A percentile compares a stretch with the other conserved stretches of the same genome.
Evolutionary conservation across 2,888 invertebrate species (phyloP).

Genomic region (Nomada goodeniana): DNA sequence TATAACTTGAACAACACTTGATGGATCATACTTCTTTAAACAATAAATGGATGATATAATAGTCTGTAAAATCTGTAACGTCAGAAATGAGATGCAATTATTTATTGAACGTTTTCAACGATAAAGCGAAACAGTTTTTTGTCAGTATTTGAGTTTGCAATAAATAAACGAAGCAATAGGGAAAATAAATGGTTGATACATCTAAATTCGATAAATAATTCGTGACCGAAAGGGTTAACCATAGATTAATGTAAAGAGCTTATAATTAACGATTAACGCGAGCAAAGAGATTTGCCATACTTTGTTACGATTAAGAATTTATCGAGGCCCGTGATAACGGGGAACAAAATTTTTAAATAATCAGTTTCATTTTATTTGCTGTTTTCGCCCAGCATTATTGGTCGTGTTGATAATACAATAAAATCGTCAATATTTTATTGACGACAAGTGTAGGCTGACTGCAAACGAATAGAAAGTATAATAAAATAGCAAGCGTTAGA

Average conservation of each 20-base stretch:
- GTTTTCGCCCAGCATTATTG: background rate
- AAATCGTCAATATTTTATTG: background rate
- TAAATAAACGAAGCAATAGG: too few species aligned
- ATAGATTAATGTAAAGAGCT: background rate
- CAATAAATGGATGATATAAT: too few species aligned
- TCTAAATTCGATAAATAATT: too few species aligned
- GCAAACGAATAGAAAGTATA: background rate
- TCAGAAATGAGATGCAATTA: background rate
- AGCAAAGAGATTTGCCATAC: constrained; percentile 2
- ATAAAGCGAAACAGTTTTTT: background rate
- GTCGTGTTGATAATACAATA: background rate
- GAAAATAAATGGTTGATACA: too few species aligned
- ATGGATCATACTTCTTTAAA: too few species aligned
- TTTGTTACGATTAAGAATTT: constrained; percentile 2
- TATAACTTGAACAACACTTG: too few species aligned
- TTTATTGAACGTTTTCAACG: background rate
- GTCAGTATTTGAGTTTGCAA: too few species aligned
- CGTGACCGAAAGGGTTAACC: too few species aligned
- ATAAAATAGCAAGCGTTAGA: too few species aligned
- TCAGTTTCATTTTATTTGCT: background rate
- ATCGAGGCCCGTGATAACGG: constrained; percentile 6
- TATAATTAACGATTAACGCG: background rate
- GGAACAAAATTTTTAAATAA: constrained; percentile 10
- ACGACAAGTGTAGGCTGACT: background rate
- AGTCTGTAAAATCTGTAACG: too few species aligned